Percentiles rank a stretch among this genome's conserved stretches.
Evolutionary conservation across 2,888 invertebrate genomes (phyloP).

Genomic region (Scaptomyza tumidula): DNA sequence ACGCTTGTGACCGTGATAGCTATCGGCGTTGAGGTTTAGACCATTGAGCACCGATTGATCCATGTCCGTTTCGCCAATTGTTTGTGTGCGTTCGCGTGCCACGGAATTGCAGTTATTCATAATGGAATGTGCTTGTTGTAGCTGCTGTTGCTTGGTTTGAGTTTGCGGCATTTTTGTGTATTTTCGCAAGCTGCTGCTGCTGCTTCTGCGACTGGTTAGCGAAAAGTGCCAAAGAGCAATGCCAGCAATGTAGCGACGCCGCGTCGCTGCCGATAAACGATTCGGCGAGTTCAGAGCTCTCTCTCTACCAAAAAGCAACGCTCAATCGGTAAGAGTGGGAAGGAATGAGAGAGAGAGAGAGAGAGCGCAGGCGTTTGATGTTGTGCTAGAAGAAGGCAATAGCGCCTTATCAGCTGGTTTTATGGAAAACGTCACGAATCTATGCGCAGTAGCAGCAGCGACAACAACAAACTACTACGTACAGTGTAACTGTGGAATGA

Average conservation of each 20-base stretch:
- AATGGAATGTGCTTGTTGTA: conserved; percentile 41
- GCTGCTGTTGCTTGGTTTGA: conserved; percentile 23
- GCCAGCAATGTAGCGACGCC: conserved; percentile 42
- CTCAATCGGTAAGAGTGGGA: conserved; percentile 6
- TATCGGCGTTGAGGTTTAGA: conserved; percentile 41
- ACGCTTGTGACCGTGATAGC: conserved; percentile 80
- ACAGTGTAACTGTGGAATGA: conserved; percentile 41
- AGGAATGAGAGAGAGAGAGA: conserved; percentile 4
- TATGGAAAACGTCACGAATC: conserved; percentile 44
- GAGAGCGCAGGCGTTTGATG: conserved; percentile 32
- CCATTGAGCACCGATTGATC: conserved; percentile 80
- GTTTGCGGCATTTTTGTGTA: conserved; percentile 54
- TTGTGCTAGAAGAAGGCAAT: conserved; percentile 1
- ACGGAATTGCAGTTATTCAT: conserved; percentile 23
- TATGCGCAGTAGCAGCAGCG: conserved; percentile 32
- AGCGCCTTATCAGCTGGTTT: conserved; percentile 46
- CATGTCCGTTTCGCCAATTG: conserved; percentile 78
- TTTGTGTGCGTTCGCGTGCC: conserved; percentile 61
- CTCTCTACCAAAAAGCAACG: conserved; percentile 31
- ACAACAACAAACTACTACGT: conserved; percentile 8
- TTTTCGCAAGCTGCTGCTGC: conserved; percentile 25
- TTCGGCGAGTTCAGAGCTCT: conserved; percentile 41
- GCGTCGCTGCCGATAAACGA: conserved; percentile 48
- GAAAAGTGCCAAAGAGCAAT: conserved; percentile 58
- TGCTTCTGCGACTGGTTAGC: conserved; percentile 52